phyloP scores from a whole-genome alignment of 2,888 invertebrate genomes.

The Allacma fusca region DNA sequence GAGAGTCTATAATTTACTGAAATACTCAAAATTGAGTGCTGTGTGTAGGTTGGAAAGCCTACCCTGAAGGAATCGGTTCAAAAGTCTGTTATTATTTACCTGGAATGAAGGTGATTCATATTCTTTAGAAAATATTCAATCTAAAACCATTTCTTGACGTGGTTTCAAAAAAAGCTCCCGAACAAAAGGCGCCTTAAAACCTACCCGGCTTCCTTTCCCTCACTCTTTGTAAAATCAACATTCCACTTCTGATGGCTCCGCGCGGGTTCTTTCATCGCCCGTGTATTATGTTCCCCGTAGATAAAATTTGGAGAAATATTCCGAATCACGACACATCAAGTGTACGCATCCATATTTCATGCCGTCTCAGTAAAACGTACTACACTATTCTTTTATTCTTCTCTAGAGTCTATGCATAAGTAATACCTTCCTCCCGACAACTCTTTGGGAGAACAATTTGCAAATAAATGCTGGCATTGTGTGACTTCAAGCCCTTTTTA shows the following conservation, averaged over 20 bases:
- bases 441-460: neutral
- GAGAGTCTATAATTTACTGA: no score
- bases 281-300: neutral
- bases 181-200: neutral
- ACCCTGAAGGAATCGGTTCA: neutral
- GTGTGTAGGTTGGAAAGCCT: no score
- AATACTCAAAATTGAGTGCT: no score
- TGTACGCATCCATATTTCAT: slow-evolving; percentile 16
- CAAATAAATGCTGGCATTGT: neutral
- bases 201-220: no score
- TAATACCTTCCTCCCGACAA: no score
- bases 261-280: neutral
- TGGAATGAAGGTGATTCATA: neutral
- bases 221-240: no score
- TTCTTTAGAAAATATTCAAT: slow-evolving; percentile 4
- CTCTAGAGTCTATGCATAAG: no score
- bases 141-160: neutral
- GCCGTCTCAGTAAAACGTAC: neutral
- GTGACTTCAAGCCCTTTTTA: neutral
- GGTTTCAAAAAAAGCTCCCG: neutral
- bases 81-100: slow-evolving; percentile 2
- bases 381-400: neutral
- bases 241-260: no score
- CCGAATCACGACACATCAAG: slow-evolving; percentile 5
- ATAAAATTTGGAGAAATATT: neutral